Percentiles rank a stretch among this genome's conserved stretches.
These are phyloP conservation scores for Netelia virgata DNA, from an alignment of 2,888 invertebrate species.

Conservation along the genomic window DNA sequence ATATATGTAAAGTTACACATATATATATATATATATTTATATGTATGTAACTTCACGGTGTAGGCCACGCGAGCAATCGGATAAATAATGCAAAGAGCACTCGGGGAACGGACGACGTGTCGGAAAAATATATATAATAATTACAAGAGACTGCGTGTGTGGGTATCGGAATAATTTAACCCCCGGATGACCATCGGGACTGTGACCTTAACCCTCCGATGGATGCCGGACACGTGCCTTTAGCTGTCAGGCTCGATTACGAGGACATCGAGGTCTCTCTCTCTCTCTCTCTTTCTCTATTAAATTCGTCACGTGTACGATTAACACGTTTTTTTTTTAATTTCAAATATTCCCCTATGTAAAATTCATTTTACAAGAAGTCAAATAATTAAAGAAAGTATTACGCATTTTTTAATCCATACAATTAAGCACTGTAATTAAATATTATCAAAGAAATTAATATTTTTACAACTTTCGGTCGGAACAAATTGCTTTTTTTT, in stretches of 20 bases:
- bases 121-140: conserved; percentile 26
- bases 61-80: conserved; percentile 14
- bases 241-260: conserved; percentile 31
- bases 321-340: conserved; percentile 20
- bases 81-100: background rate
- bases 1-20: background rate
- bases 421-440: background rate
- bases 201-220: conserved; percentile 59
- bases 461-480: background rate
- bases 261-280: conserved; percentile 17
- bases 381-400: too few species aligned
- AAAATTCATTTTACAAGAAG: too few species aligned
- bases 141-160: conserved; percentile 27
- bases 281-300: background rate
- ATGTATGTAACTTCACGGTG: too few species aligned
- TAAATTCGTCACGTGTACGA: conserved; percentile 45
- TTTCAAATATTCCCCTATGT: too few species aligned
- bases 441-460: too few species aligned
- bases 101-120: background rate
- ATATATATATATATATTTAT: too few species aligned
- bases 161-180: conserved; percentile 57
- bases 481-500: background rate
- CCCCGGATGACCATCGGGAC: conserved; percentile 20
- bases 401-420: background rate
- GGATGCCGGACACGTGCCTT: conserved; percentile 53